Conservation (phyloP, 2,888 invertebrate genomes). For the Cacoxenus indagator region DNA sequence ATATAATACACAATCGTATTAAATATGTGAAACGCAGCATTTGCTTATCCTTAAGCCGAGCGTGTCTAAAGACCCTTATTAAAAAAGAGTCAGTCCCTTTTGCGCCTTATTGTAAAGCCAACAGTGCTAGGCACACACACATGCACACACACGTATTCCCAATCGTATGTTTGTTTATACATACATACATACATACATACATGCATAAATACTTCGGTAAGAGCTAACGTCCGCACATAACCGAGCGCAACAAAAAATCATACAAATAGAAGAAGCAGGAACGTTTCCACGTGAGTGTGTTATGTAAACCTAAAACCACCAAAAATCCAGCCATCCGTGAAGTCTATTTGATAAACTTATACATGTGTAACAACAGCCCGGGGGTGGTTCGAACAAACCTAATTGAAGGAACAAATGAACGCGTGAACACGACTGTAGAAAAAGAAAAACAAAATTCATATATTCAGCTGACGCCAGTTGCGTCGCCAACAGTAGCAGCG, state of each 20-base stretch:
- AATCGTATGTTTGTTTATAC: not conserved
- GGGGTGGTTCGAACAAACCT: conserved; percentile 14
- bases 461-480: not conserved
- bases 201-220: not conserved
- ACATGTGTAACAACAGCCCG: not conserved
- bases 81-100: too few relatives aligned
- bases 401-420: conserved; percentile 21
- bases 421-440: conserved; percentile 2
- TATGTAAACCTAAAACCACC: not conserved
- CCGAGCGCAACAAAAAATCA: not conserved
- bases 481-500: not conserved
- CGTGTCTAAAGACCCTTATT: too few relatives aligned
- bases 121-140: too few relatives aligned
- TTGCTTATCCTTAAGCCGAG: too few relatives aligned
- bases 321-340: not conserved
- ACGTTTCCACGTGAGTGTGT: not conserved
- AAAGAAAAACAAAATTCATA: conserved; percentile 6
- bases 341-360: not conserved
- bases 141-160: too few relatives aligned
- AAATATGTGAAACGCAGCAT: too few relatives aligned
- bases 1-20: too few relatives aligned
- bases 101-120: too few relatives aligned
- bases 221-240: not conserved
- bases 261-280: not conserved
- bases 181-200: not conserved